Evolutionary conservation across 1,140 invertebrate genomes (phyloP).

Genomic region (Aphelenchoides fujianensis): DNA sequence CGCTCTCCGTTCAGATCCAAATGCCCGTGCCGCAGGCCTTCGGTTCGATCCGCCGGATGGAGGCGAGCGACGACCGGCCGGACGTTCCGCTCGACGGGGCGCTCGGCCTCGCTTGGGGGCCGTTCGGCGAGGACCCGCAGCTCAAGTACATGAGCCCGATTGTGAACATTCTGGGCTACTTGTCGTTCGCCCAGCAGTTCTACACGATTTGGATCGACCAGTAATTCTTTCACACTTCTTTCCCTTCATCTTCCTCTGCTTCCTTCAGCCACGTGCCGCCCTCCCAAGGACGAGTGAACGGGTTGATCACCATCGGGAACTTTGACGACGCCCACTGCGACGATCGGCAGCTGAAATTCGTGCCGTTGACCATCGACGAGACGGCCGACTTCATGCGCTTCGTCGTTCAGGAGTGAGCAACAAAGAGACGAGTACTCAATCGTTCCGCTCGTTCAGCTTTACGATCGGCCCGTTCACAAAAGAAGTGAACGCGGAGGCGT

Average conservation of each 20-base stretch:
- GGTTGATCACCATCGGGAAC: neutral
- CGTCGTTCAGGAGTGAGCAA: neutral
- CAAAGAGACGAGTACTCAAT: neutral
- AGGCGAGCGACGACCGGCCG: neutral
- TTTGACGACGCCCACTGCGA: neutral
- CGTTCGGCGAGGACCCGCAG: neutral
- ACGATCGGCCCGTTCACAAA: neutral
- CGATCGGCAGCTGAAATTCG: neutral
- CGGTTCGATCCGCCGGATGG: neutral
- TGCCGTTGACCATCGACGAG: neutral
- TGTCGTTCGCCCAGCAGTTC: neutral
- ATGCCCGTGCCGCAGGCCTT: neutral
- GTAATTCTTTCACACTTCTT: neutral
- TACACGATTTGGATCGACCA: conserved; percentile 3
- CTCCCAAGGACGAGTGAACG: neutral
- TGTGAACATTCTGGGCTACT: neutral
- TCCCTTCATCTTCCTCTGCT: neutral
- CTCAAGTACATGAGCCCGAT: neutral
- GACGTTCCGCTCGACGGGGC: neutral
- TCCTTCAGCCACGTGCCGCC: neutral
- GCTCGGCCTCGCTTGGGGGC: neutral
- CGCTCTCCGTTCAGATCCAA: neutral
- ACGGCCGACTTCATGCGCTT: conserved; percentile 1
- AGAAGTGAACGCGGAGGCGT: neutral
- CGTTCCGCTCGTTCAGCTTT: neutral